Conservation (phyloP, 2,888 invertebrate genomes). For the Atherix ibis region DNA sequence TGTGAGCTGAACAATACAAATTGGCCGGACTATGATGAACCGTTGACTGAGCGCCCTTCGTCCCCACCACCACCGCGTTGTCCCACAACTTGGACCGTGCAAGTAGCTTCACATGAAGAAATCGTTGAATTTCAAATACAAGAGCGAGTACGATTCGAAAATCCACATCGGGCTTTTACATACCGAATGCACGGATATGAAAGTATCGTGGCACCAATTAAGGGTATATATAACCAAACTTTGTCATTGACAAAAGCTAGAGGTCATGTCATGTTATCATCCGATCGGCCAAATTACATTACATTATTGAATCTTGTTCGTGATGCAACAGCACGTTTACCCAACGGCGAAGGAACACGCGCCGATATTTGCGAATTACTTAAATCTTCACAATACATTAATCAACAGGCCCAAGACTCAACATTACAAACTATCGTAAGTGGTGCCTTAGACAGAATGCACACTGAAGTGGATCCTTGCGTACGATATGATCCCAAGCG, state of each 20-base stretch:
- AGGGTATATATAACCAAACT: slow-evolving; percentile 57
- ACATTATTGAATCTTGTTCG: slow-evolving; percentile 81
- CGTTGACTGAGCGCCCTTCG: slow-evolving; percentile 24
- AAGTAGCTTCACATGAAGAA: slow-evolving; percentile 62
- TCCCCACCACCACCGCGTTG: slow-evolving; percentile 44
- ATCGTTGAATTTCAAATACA: slow-evolving; percentile 59
- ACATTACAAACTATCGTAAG: slow-evolving; percentile 63
- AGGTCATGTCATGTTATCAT: slow-evolving; percentile 68
- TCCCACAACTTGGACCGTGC: slow-evolving; percentile 69
- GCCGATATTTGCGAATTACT: slow-evolving; percentile 81
- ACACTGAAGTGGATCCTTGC: slow-evolving; percentile 78
- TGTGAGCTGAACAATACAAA: slow-evolving; percentile 12
- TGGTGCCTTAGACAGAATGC: slow-evolving; percentile 77
- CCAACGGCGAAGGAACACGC: slow-evolving; percentile 86
- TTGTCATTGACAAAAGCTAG: slow-evolving; percentile 46
- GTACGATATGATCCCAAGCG: slow-evolving; percentile 84
- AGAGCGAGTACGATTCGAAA: slow-evolving; percentile 69
- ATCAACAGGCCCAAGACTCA: slow-evolving; percentile 31
- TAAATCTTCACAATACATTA: slow-evolving; percentile 54
- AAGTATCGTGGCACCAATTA: slow-evolving; percentile 67
- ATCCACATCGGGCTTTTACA: slow-evolving; percentile 83
- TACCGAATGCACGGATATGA: slow-evolving; percentile 77
- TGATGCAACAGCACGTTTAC: slow-evolving; percentile 82
- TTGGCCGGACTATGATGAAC: slow-evolving; percentile 16
- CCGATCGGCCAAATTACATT: slow-evolving; percentile 77